phyloP scores from a whole-genome alignment of 2,113 vertebrate genomes.

The Ptilonorhynchus violaceus region DNA sequence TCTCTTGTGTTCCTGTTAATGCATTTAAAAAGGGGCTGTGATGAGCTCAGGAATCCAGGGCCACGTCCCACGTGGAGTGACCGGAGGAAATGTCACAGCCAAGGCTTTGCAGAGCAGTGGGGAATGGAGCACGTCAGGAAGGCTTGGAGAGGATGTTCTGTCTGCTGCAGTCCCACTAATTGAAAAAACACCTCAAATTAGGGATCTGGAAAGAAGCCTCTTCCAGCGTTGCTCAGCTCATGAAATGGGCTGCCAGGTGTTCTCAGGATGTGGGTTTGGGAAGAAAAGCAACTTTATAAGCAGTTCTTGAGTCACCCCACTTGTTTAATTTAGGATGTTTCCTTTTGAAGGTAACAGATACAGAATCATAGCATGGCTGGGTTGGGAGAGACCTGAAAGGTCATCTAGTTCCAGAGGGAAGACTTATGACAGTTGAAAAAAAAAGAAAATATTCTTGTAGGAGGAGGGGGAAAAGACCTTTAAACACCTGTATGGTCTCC shows the following conservation, averaged over 20 bases:
- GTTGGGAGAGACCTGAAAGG: background rate
- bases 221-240: background rate
- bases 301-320: background rate
- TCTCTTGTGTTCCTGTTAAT: background rate
- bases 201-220: background rate
- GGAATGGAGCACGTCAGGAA: background rate
- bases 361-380: background rate
- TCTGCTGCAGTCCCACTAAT: background rate
- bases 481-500: background rate
- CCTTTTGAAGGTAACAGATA: background rate
- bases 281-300: background rate
- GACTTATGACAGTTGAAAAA: background rate
- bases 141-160: background rate
- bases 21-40: constrained; percentile 2
- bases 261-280: background rate
- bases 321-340: background rate
- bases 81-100: background rate
- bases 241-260: background rate
- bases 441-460: background rate
- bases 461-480: background rate
- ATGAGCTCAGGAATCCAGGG: background rate
- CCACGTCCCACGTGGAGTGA: background rate
- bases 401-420: background rate
- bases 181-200: background rate
- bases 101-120: background rate